Percentiles rank a stretch among this genome's conserved stretches.
phyloP scores from a whole-genome alignment of 2,797 vertebrate genomes.

The Tapirus indicus region DNA sequence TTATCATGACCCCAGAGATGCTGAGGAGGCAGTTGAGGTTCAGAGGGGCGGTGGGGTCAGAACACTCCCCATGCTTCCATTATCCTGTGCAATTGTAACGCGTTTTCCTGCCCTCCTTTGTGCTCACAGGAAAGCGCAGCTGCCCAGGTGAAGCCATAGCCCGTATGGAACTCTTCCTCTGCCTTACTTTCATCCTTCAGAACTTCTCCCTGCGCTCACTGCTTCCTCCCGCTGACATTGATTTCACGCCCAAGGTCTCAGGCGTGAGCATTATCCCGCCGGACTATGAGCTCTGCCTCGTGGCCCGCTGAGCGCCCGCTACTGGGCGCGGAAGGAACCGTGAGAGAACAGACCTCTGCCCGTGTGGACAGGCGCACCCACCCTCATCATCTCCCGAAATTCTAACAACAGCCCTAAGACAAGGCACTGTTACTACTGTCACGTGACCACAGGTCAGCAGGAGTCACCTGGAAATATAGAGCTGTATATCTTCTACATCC shows the following conservation, averaged over 20 bases:
- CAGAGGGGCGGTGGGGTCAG: not conserved
- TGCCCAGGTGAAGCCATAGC: slow-evolving; percentile 78
- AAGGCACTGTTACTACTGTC: too few relatives aligned
- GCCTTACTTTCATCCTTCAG: slow-evolving; percentile 75
- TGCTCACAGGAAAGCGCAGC: slow-evolving; percentile 71
- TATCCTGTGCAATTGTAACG: not conserved
- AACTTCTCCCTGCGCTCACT: slow-evolving; percentile 69
- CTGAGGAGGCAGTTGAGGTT: too few relatives aligned
- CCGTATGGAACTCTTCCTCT: slow-evolving; percentile 82
- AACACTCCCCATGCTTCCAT: accelerated
- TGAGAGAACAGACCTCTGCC: not conserved
- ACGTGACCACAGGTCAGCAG: not conserved
- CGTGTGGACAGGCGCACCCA: accelerated
- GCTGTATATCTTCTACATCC: too few relatives aligned
- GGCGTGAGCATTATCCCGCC: slow-evolving; percentile 78
- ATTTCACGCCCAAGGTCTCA: slow-evolving; percentile 40
- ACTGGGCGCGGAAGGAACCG: not conserved
- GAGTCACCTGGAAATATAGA: not conserved
- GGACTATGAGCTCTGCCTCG: slow-evolving; percentile 56
- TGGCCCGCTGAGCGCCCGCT: slow-evolving; percentile 24
- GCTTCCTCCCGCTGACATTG: slow-evolving; percentile 42
- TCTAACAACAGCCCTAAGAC: not conserved
- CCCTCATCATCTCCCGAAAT: not conserved
- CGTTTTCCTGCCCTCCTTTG: not conserved
- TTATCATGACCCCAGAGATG: not conserved